phyloP scores from a whole-genome alignment of 2,113 vertebrate genomes.

The Corythoichthys intestinalis region DNA sequence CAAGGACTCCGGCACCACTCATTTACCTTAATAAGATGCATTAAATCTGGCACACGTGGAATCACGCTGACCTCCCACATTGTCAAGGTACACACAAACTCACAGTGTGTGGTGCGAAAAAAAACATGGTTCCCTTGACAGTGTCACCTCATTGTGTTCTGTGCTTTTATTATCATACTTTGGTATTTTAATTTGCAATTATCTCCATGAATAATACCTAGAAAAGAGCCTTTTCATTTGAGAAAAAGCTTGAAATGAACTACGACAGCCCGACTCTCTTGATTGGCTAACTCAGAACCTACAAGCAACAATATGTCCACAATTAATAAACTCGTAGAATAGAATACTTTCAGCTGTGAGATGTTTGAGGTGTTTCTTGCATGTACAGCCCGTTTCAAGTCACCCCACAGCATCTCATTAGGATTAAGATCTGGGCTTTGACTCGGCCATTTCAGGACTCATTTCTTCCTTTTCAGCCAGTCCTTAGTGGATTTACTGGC shows the following conservation, averaged over 20 bases:
- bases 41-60: slow-evolving; percentile 19
- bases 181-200: not conserved
- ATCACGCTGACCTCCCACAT: slow-evolving; percentile 9
- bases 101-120: not conserved
- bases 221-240: not conserved
- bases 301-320: too few species aligned
- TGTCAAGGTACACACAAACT: slow-evolving; percentile 14
- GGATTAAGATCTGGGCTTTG: too few species aligned
- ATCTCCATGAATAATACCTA: slow-evolving; percentile 1
- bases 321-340: too few species aligned
- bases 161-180: not conserved
- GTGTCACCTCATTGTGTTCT: not conserved
- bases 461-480: too few species aligned
- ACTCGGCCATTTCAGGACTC: too few species aligned
- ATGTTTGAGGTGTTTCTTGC: too few species aligned
- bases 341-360: too few species aligned
- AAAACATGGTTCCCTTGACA: not conserved
- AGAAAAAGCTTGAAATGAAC: not conserved
- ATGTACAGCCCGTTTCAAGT: too few species aligned
- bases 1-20: slow-evolving; percentile 14
- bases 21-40: slow-evolving; percentile 32
- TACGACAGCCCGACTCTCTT: too few species aligned
- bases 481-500: too few species aligned
- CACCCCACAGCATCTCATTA: too few species aligned
- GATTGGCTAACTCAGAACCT: too few species aligned